These are phyloP conservation scores for Andrena hattorfiana DNA, from an alignment of 2,888 invertebrate species.

Conservation along the genomic window DNA sequence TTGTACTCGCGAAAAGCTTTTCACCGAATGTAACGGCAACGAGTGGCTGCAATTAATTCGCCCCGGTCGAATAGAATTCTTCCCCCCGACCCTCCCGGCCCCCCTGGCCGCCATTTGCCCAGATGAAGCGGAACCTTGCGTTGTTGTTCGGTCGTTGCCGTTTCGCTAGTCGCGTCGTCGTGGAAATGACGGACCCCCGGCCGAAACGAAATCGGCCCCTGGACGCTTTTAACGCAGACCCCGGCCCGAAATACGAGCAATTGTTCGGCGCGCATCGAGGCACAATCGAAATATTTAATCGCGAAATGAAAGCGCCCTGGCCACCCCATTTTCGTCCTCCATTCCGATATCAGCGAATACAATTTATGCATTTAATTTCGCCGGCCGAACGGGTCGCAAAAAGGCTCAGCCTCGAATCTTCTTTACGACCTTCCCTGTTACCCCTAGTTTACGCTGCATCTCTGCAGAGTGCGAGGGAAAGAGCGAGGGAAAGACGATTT, in stretches of 20 bases:
- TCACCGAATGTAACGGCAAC: conserved; percentile 34
- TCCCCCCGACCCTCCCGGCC: background rate
- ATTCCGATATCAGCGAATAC: background rate
- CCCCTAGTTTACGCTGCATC: background rate
- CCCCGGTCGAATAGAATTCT: conserved; percentile 29
- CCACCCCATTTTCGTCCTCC: background rate
- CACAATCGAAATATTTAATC: conserved; percentile 12
- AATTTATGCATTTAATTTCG: background rate
- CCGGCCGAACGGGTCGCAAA: background rate
- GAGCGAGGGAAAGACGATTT: background rate
- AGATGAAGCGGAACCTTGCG: conserved; percentile 1
- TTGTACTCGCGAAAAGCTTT: conserved; percentile 45
- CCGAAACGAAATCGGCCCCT: background rate
- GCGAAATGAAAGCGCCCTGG: background rate
- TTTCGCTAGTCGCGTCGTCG: background rate
- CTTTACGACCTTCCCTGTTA: background rate
- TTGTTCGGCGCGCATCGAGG: background rate
- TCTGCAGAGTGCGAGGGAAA: background rate
- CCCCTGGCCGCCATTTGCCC: background rate
- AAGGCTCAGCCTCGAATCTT: background rate
- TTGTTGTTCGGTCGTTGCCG: conserved; percentile 7
- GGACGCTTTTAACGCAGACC: background rate
- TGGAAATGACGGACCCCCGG: background rate
- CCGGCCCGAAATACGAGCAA: background rate
- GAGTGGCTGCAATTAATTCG: conserved; percentile 53